Evolutionary conservation across 2,113 vertebrate genomes (phyloP).

Genomic region (Antigone vipio): DNA sequence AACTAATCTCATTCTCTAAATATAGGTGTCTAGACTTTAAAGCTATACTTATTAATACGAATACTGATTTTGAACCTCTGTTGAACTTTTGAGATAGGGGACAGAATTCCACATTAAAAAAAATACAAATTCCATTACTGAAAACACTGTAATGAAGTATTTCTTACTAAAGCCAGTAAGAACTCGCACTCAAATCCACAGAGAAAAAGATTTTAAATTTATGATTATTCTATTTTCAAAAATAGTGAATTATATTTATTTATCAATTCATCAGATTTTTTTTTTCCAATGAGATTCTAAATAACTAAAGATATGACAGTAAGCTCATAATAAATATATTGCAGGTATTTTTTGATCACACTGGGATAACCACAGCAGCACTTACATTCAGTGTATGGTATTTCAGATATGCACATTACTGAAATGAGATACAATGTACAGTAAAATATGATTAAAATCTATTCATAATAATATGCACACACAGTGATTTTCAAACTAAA

Average conservation of each 20-base stretch:
- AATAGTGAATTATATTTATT: neutral
- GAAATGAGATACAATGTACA: neutral
- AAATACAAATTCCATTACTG: neutral
- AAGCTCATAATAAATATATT: neutral
- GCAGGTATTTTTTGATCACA: neutral
- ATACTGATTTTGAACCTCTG: neutral
- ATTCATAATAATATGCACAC: neutral
- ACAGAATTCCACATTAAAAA: neutral
- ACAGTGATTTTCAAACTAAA: neutral
- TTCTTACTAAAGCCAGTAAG: neutral
- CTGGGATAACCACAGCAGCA: neutral
- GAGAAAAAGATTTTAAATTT: neutral
- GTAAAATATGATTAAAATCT: neutral
- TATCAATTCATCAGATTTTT: neutral
- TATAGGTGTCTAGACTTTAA: neutral
- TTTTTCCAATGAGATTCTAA: neutral
- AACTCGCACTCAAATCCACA: neutral
- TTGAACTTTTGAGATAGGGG: neutral
- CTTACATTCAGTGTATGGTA: neutral
- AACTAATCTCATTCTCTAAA: neutral
- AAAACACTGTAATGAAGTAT: neutral
- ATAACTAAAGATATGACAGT: neutral
- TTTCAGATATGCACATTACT: neutral
- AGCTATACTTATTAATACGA: neutral
- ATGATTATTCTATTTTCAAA: neutral